A percentile compares a stretch with the other conserved stretches of the same genome.
phyloP scores from a whole-genome alignment of 92 coral and sea anemone genomes.

The Epizoanthus illoricatus region DNA sequence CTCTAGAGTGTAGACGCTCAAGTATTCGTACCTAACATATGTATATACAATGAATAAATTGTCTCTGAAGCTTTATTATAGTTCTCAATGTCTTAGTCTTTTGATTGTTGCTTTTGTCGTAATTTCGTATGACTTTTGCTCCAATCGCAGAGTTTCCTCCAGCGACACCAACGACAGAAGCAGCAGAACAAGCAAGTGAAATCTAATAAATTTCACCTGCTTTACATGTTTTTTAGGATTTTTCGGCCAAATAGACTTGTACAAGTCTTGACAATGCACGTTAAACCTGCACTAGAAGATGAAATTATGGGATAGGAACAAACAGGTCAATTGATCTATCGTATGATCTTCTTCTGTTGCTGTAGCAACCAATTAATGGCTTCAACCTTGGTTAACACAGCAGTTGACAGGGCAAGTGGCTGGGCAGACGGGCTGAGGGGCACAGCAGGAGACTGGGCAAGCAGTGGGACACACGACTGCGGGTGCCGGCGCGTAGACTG shows the following conservation, averaged over 20 bases:
- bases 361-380: neutral
- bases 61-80: no score
- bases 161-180: no score
- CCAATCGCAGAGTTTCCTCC: no score
- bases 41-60: no score
- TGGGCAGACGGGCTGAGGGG: conserved; percentile 28
- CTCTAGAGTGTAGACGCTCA: no score
- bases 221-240: no score
- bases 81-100: no score
- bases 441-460: conserved; percentile 24
- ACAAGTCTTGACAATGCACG: neutral
- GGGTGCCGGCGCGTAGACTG: conserved; percentile 35
- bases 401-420: neutral
- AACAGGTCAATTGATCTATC: neutral
- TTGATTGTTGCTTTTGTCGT: no score
- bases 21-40: no score
- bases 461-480: neutral
- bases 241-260: neutral
- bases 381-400: conserved; percentile 32
- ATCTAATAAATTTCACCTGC: no score
- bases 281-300: neutral
- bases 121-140: no score
- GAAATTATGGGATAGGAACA: neutral
- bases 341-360: conserved; percentile 24
- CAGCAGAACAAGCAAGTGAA: neutral